Evolutionary conservation across 2,113 vertebrate species (phyloP).

Genomic region (Chionomys nivalis): DNA sequence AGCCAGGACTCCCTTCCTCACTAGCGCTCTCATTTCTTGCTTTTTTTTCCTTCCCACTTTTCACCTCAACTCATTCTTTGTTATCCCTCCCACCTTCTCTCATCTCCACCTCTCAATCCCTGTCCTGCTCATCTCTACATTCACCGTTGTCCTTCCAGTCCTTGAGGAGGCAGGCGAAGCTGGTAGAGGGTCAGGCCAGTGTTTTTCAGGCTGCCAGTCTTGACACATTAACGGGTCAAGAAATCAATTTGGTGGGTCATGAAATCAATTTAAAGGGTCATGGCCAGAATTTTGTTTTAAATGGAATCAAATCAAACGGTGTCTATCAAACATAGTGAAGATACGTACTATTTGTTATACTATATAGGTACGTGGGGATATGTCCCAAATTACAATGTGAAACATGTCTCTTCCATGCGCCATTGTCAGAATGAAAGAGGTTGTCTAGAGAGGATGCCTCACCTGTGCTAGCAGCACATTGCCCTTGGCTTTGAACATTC

Average conservation of each 20-base stretch:
- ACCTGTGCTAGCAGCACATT: fast-evolving
- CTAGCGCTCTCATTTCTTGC: not conserved
- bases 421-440: not conserved
- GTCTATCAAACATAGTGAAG: constrained; percentile 65
- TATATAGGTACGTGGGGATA: not conserved
- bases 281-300: constrained; percentile 69
- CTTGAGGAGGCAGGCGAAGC: not conserved
- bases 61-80: not conserved
- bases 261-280: constrained; percentile 80
- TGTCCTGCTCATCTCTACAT: not conserved
- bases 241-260: constrained; percentile 81
- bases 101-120: not conserved
- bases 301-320: constrained; percentile 59
- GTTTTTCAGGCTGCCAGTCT: constrained; percentile 70
- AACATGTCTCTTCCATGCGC: not conserved
- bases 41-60: not conserved
- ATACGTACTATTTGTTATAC: constrained; percentile 41
- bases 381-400: not conserved
- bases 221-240: constrained; percentile 75
- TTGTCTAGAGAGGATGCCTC: no score
- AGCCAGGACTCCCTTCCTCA: not conserved
- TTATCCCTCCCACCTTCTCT: not conserved
- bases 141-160: not conserved
- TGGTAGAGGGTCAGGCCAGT: constrained; percentile 44
- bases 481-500: not conserved